These are phyloP conservation scores for Apis laboriosa DNA, from an alignment of 1,140 invertebrate genomes.

Conservation along the genomic window DNA sequence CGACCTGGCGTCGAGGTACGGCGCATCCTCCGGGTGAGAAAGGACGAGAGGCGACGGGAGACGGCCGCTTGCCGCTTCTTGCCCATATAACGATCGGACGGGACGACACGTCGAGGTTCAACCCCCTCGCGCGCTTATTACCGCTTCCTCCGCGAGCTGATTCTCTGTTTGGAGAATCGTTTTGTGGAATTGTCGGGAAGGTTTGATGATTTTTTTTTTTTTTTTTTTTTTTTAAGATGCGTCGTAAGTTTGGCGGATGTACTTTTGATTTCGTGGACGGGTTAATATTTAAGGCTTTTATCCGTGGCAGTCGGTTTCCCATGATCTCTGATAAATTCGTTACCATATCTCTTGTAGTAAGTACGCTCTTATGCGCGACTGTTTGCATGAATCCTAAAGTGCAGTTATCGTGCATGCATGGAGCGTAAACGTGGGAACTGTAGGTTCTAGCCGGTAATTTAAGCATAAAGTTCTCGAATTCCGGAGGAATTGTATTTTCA, in stretches of 20 bases:
- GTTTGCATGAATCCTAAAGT: slow-evolving; percentile 40
- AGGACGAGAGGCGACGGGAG: slow-evolving; percentile 57
- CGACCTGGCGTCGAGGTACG: slow-evolving; percentile 28
- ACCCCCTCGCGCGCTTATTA: not conserved
- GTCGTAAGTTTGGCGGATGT: too few species aligned
- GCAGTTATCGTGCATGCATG: slow-evolving; percentile 46
- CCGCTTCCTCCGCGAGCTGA: too few species aligned
- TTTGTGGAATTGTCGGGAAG: too few species aligned
- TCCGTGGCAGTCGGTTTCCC: slow-evolving; percentile 17
- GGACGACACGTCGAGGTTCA: not conserved
- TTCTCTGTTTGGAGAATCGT: too few species aligned
- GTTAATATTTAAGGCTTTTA: not conserved
- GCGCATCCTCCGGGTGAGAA: slow-evolving; percentile 59
- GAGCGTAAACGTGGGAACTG: slow-evolving; percentile 49
- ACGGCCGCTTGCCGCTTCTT: slow-evolving; percentile 16
- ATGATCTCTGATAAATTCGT: slow-evolving; percentile 48
- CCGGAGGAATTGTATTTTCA: slow-evolving; percentile 7
- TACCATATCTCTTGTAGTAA: slow-evolving; percentile 39
- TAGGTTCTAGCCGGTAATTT: slow-evolving; percentile 33
- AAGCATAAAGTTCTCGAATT: slow-evolving; percentile 36
- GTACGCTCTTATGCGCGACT: slow-evolving; percentile 32
- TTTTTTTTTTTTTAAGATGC: too few species aligned
- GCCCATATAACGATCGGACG: slow-evolving; percentile 1
- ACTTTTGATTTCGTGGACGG: too few species aligned
- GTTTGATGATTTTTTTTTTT: too few species aligned